phyloP scores from a whole-genome alignment of 2,113 vertebrate species.

The Thomomys bottae region DNA sequence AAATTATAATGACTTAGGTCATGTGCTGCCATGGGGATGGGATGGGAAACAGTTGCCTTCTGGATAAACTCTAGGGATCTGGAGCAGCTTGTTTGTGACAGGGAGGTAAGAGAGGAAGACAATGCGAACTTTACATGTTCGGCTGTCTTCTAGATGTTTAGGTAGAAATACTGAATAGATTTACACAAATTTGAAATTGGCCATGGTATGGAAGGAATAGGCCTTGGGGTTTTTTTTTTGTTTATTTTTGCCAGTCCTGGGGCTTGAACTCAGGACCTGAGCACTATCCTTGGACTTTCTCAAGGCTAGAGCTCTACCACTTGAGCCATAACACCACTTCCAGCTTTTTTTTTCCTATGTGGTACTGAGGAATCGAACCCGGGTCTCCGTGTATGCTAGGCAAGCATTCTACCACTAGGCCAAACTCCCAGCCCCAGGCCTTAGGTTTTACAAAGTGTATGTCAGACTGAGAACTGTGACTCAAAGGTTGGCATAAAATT shows the following conservation, averaged over 20 bases:
- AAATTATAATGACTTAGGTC: background rate
- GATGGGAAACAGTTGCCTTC: background rate
- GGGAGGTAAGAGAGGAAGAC: background rate
- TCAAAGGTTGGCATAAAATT: background rate
- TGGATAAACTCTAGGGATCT: background rate
- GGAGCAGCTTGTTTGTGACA: background rate
- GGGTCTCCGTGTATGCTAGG: too few species aligned
- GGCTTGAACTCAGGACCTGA: too few species aligned
- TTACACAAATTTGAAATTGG: slow-evolving; percentile 1
- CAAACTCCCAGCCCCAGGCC: too few species aligned
- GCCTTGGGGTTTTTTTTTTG: too few species aligned
- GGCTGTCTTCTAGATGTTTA: background rate
- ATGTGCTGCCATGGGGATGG: background rate
- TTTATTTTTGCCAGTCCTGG: too few species aligned
- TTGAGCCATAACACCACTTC: too few species aligned
- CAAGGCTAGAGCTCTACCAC: too few species aligned
- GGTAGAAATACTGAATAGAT: background rate
- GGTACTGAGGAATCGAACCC: too few species aligned
- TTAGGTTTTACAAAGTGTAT: too few species aligned
- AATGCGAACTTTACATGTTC: background rate
- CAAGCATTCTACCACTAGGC: too few species aligned
- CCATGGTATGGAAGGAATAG: background rate
- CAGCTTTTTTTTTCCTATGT: too few species aligned
- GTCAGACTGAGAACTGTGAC: background rate
- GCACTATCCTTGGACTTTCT: too few species aligned